Conservation (phyloP, 2,113 vertebrate species). For the Thalassarche chlororhynchos region DNA sequence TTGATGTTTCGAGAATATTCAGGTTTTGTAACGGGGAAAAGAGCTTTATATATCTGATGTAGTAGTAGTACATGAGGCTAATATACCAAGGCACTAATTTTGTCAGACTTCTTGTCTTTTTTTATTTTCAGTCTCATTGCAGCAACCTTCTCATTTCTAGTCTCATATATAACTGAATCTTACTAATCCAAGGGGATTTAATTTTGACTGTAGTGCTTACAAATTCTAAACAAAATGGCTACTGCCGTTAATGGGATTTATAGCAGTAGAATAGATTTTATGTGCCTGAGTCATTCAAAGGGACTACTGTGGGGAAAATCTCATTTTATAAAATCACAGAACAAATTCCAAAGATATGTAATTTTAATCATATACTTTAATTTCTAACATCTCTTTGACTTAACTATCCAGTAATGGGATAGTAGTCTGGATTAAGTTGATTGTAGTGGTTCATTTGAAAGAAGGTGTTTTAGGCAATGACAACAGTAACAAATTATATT, state of each 20-base stretch:
- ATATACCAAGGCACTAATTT: not conserved
- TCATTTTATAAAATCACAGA: conserved; percentile 11
- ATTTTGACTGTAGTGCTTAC: not conserved
- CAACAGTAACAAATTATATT: not conserved
- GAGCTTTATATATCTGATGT: not conserved
- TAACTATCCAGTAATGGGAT: not conserved
- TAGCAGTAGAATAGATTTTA: not conserved
- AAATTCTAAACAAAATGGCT: conserved; percentile 12
- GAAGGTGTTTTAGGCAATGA: not conserved
- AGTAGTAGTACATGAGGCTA: not conserved
- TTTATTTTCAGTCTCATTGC: not conserved
- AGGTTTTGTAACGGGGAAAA: not conserved
- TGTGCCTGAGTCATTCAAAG: not conserved
- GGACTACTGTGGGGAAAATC: not conserved
- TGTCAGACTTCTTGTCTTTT: not conserved
- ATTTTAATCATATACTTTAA: not conserved
- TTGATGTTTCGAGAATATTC: not conserved
- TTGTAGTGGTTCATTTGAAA: not conserved
- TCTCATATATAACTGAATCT: not conserved
- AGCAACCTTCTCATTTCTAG: conserved; percentile 23
- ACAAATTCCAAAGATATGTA: not conserved
- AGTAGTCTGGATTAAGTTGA: conserved; percentile 37
- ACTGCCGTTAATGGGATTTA: not conserved
- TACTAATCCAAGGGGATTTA: not conserved
- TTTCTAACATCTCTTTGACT: not conserved